A percentile compares a stretch with the other conserved stretches of the same genome.
These are phyloP conservation scores for Schlechtendalia chinensis DNA, from an alignment of 1,140 invertebrate species.

Conservation along the genomic window DNA sequence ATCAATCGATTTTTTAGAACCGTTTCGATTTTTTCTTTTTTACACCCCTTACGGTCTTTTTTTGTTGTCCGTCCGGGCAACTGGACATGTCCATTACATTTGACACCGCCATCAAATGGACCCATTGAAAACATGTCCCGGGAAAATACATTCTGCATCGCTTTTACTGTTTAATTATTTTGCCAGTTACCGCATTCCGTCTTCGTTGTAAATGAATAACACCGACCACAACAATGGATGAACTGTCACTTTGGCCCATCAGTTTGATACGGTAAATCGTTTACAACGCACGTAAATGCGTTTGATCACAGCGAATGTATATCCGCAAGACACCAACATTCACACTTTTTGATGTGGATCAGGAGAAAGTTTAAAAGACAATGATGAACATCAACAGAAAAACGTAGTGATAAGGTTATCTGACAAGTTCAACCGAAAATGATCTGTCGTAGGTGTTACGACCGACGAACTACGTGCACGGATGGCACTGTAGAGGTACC, in stretches of 20 bases:
- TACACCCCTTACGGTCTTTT: conserved; percentile 59
- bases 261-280: neutral
- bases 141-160: conserved; percentile 54
- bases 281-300: neutral
- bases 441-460: neutral
- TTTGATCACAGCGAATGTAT: neutral
- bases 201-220: neutral
- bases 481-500: neutral
- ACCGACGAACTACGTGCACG: neutral
- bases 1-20: conserved; percentile 55
- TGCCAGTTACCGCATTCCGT: conserved; percentile 16
- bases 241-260: neutral
- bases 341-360: no score
- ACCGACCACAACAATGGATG: neutral
- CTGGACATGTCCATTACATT: conserved; percentile 62
- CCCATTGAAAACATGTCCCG: conserved; percentile 53
- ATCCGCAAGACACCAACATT: neutral
- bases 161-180: conserved; percentile 41
- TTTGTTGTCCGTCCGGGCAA: conserved; percentile 59
- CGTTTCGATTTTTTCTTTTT: conserved; percentile 57
- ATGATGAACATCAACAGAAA: neutral
- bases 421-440: neutral
- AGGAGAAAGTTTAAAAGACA: no score
- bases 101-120: conserved; percentile 57
- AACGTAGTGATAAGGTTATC: conserved; percentile 9